Evolutionary conservation across 1,140 invertebrate genomes (phyloP).

Genomic region (Halesus radiatus): DNA sequence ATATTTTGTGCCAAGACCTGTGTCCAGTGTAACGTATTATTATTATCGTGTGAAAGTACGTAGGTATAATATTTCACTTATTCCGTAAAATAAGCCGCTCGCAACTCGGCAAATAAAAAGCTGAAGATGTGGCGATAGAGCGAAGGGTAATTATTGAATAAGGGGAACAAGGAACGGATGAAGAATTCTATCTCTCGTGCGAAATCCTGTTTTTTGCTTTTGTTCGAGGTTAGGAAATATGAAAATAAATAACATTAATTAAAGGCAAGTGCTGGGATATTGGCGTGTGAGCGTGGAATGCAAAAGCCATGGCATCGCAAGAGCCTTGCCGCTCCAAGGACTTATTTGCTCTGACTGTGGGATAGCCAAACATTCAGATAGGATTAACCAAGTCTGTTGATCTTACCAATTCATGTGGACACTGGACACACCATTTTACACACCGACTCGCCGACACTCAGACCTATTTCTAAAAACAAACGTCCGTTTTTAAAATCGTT

Average conservation of each 20-base stretch:
- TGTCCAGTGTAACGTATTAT: too few species aligned
- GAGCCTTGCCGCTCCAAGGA: background rate
- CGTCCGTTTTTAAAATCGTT: too few species aligned
- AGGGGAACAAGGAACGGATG: background rate
- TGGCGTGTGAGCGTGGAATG: slow-evolving; percentile 6
- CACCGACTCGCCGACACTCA: too few species aligned
- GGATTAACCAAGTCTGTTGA: slow-evolving; percentile 28
- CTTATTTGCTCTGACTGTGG: slow-evolving; percentile 7
- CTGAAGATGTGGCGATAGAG: too few species aligned
- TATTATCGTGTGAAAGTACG: too few species aligned
- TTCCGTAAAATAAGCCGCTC: too few species aligned
- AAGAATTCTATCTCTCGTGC: too few species aligned
- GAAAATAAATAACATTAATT: slow-evolving; percentile 6
- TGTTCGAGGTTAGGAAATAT: background rate
- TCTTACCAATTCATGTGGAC: slow-evolving; percentile 12
- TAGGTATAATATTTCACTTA: too few species aligned
- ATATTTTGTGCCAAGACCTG: background rate
- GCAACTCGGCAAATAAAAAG: too few species aligned
- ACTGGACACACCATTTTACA: background rate
- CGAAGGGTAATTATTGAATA: background rate
- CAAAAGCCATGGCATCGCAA: background rate
- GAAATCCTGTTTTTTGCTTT: background rate
- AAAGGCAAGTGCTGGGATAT: background rate
- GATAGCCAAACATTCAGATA: background rate
- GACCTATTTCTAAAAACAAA: too few species aligned